Evolutionary conservation across 2,113 vertebrate genomes (phyloP).

Genomic region (Sporophila hypoxantha): DNA sequence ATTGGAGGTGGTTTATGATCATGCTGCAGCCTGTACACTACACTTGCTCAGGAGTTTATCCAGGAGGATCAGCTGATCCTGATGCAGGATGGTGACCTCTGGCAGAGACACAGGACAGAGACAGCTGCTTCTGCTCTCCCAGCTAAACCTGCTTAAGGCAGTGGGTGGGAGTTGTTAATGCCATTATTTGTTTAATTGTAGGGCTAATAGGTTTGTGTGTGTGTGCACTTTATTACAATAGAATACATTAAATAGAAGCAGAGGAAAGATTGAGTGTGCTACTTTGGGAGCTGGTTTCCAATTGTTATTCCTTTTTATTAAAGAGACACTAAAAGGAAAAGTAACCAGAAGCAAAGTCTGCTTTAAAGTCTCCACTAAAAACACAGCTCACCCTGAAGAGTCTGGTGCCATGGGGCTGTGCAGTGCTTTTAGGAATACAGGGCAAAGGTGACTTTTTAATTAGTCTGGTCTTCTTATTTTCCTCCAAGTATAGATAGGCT

Average conservation of each 20-base stretch:
- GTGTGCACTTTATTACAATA: not conserved
- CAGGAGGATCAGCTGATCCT: conserved; percentile 53
- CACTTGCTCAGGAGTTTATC: conserved; percentile 40
- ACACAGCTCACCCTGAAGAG: not conserved
- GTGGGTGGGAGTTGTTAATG: conserved; percentile 47
- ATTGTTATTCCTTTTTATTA: not conserved
- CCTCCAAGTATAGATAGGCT: not conserved
- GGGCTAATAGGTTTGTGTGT: not conserved
- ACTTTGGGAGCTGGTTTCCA: not conserved
- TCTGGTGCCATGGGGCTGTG: not conserved
- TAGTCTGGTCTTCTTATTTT: not conserved
- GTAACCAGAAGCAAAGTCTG: not conserved
- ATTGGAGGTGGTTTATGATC: conserved; percentile 49
- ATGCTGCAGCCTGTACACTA: not conserved
- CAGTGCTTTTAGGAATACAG: not conserved
- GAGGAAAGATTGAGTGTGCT: not conserved
- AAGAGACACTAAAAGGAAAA: not conserved
- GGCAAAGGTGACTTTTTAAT: conserved; percentile 12
- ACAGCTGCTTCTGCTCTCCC: conserved; percentile 42
- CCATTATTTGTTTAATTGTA: conserved; percentile 46
- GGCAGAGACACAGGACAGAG: conserved; percentile 32
- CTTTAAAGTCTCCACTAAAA: not conserved
- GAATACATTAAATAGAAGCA: not conserved
- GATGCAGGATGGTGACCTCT: conserved; percentile 46
- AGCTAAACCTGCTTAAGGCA: conserved; percentile 31